Evolutionary conservation across 2,888 invertebrate genomes (phyloP), one percentile per base, ranked within the genome.

Genomic region (Nymphalis urticae): DNA sequence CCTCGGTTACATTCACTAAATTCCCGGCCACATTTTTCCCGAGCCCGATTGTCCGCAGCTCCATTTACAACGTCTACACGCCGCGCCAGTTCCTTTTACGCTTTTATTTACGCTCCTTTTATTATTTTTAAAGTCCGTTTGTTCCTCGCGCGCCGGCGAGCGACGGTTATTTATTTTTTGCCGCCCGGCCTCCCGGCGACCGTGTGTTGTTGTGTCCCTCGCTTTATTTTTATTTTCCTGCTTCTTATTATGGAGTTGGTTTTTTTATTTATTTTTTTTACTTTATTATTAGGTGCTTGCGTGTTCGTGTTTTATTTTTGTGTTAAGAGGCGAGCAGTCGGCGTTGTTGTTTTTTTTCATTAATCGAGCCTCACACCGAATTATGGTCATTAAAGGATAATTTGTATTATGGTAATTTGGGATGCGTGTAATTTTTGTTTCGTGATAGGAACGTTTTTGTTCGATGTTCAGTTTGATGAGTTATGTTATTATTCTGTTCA

Each of bases 331-430:
- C 88, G 88, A 88, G 88, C 83, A 85, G 84, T 85, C 79, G 83
- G 75, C 80, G 81, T 80, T 81, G 82, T 85, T 84, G 66, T 80
- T 88, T 85, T 87, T 32, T 89, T 87, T 84, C 77, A 85, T 90
- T 88, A 89, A 90, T 89, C 88, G 89, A 82, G 88, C 77, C 88
- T 89, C 90, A 86, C 90, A 89, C 89, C 86, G 89, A 90, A 92
- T 92, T 90, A 92, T 91, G 89, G 89, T 92, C 90, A 92, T 92
- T 92, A 92, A 89, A 90, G 90, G 88, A 92, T 92, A 92, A 92
- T 92, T 92, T 92, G 92, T 92, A 90, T 92, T 89, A 91, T 89
- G 90, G 89, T 92, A 89, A 92, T 92, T 88, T 91, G 82, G 88
- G 89, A 89, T 89, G 92, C 90, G 87, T 91, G 88, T 92, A 90